Conservation (phyloP, 2,113 vertebrate species). For the Chaetodon trifascialis region DNA sequence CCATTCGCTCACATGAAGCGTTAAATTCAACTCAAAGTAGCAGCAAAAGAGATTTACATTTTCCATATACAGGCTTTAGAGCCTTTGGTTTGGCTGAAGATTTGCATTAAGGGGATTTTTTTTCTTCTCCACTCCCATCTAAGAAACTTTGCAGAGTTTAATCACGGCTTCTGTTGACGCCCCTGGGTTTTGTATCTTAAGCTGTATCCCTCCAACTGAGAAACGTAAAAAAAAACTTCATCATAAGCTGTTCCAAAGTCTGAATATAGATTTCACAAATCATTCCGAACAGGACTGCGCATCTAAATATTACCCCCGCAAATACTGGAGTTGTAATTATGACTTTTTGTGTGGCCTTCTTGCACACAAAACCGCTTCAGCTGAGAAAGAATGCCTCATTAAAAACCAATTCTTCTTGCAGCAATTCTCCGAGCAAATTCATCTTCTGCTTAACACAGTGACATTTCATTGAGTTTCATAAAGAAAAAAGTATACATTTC, state of each 20-base stretch:
- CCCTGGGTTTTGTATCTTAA: slow-evolving; percentile 72
- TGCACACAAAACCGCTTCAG: background rate
- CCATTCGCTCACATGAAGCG: slow-evolving; percentile 73
- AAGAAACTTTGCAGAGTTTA: slow-evolving; percentile 74
- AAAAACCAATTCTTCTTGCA: slow-evolving; percentile 35
- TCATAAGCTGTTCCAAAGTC: slow-evolving; percentile 62
- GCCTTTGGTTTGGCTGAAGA: slow-evolving; percentile 75
- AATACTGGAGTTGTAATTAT: slow-evolving; percentile 63
- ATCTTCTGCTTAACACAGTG: background rate
- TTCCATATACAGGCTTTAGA: slow-evolving; percentile 72
- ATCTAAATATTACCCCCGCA: slow-evolving; percentile 57
- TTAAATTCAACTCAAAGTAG: slow-evolving; percentile 81
- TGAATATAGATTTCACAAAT: slow-evolving; percentile 66
- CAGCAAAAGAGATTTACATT: slow-evolving; percentile 79
- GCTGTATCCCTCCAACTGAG: slow-evolving; percentile 52
- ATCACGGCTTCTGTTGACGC: slow-evolving; percentile 73
- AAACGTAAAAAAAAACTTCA: slow-evolving; percentile 65
- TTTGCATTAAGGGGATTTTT: slow-evolving; percentile 70
- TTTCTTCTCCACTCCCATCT: slow-evolving; percentile 48
- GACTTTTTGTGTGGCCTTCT: slow-evolving; percentile 46
- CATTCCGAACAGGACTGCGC: slow-evolving; percentile 43
- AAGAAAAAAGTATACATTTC: background rate
- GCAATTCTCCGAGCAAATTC: slow-evolving; percentile 32
- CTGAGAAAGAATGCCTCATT: slow-evolving; percentile 46
- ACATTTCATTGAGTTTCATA: slow-evolving; percentile 31